Percentiles rank a stretch among this genome's conserved stretches.
These are phyloP conservation scores for Lycaena phlaeas DNA, from an alignment of 2,888 invertebrate species.

Conservation along the genomic window DNA sequence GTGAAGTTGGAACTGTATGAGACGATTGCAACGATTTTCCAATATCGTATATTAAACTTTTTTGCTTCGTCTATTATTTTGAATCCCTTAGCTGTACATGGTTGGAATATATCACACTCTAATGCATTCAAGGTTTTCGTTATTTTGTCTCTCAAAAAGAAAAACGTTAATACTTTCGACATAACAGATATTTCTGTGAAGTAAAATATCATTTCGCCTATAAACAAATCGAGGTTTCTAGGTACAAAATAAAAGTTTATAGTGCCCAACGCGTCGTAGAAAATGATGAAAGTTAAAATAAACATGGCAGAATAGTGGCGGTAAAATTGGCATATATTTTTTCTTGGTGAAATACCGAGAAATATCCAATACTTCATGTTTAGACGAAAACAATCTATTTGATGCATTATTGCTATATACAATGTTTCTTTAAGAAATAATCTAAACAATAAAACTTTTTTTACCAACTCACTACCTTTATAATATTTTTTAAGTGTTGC, in stretches of 20 bases:
- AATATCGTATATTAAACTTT: conserved; percentile 30
- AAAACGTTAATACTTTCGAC: conserved; percentile 37
- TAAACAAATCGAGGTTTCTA: conserved; percentile 31
- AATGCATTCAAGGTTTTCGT: conserved; percentile 26
- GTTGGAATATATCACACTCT: conserved; percentile 38
- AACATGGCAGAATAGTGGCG: conserved; percentile 28
- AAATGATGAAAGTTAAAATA: conserved; percentile 24
- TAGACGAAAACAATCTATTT: conserved; percentile 36
- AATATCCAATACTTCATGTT: conserved; percentile 36
- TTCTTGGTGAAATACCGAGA: conserved; percentile 32
- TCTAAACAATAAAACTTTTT: not conserved
- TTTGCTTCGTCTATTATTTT: conserved; percentile 32
- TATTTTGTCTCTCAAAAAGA: conserved; percentile 29
- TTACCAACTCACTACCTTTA: not conserved
- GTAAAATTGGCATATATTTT: conserved; percentile 22
- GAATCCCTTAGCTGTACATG: conserved; percentile 24
- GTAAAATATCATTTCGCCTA: conserved; percentile 42
- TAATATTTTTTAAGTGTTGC: not conserved
- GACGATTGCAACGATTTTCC: conserved; percentile 29
- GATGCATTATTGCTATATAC: conserved; percentile 23
- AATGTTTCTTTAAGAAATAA: not conserved
- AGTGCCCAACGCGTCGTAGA: conserved; percentile 26
- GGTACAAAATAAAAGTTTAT: conserved; percentile 39
- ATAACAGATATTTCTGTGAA: conserved; percentile 31
- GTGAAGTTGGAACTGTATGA: conserved; percentile 27